These are phyloP conservation scores for Notechis scutatus DNA, from an alignment of 2,113 vertebrate species.

Conservation along the genomic window DNA sequence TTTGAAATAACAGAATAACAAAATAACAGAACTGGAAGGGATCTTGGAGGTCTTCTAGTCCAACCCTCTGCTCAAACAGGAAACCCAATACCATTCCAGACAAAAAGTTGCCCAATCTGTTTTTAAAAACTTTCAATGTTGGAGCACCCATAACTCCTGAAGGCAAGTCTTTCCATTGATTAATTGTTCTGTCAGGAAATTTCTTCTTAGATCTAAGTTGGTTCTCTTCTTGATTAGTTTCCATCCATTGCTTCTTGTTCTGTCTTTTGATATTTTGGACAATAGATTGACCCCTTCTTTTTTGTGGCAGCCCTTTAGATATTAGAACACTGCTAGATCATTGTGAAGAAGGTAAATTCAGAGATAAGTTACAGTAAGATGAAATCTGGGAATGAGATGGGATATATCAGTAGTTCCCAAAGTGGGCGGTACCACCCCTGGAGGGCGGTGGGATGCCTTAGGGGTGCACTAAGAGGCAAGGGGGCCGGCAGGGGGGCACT, in stretches of 20 bases:
- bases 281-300: background rate
- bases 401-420: background rate
- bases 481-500: too few relatives aligned
- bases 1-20: background rate
- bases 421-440: too few relatives aligned
- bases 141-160: too few relatives aligned
- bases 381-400: conserved; percentile 23
- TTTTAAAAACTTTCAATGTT: too few relatives aligned
- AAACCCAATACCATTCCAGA: background rate
- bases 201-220: background rate
- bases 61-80: background rate
- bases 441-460: too few relatives aligned
- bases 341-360: background rate
- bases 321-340: background rate
- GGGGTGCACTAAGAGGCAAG: too few relatives aligned
- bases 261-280: background rate
- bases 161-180: too few relatives aligned
- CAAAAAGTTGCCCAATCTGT: too few relatives aligned
- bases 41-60: background rate
- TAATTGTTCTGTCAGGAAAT: too few relatives aligned
- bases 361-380: background rate
- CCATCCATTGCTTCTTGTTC: background rate
- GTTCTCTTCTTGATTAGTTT: background rate
- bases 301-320: background rate
- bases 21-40: background rate